These are phyloP conservation scores for Lepidochitona cinerea DNA, from an alignment of 2,888 invertebrate genomes.

Conservation along the genomic window DNA sequence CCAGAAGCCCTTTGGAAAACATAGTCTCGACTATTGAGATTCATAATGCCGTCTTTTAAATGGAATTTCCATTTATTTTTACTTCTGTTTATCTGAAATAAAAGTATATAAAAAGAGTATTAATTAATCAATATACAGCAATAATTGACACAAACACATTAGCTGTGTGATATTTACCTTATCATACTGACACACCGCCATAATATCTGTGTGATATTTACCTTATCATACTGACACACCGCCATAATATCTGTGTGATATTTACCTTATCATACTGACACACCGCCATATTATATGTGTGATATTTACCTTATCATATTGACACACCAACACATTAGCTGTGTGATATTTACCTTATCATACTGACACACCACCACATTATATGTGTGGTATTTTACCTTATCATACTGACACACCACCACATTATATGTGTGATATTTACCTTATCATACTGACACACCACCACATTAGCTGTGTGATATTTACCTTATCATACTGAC, in stretches of 20 bases:
- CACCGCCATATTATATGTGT: neutral
- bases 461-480: neutral
- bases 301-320: neutral
- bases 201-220: neutral
- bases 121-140: no score
- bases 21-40: conserved; percentile 96
- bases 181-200: no score
- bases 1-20: conserved; percentile 99
- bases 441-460: neutral
- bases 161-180: no score
- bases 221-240: neutral
- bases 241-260: neutral
- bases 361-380: neutral
- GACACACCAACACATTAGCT: neutral
- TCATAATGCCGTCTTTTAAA: conserved; percentile 99
- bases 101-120: no score
- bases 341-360: neutral
- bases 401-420: neutral
- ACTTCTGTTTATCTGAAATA: conserved; percentile 90
- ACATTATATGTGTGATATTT: neutral
- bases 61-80: conserved; percentile 99
- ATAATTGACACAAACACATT: no score
- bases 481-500: neutral
- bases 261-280: neutral
- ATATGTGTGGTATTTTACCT: neutral